phyloP scores from a whole-genome alignment of 2,797 vertebrate genomes.

The Sebastes jordani region DNA sequence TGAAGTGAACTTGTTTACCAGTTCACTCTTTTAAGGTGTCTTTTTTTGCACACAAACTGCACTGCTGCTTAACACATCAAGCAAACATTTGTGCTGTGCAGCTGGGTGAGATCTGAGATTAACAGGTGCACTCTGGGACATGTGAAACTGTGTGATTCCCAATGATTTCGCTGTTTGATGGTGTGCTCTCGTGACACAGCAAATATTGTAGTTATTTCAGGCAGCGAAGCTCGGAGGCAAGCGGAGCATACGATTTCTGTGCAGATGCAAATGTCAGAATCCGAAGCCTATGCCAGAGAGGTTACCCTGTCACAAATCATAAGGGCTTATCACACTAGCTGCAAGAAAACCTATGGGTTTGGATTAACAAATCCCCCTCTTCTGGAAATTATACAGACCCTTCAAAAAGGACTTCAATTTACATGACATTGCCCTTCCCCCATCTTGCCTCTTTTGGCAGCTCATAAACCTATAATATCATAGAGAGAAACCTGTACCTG shows the following conservation, averaged over 20 bases:
- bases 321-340: slow-evolving; percentile 10
- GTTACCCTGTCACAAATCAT: slow-evolving; percentile 36
- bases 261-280: slow-evolving; percentile 22
- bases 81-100: background rate
- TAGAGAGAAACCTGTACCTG: slow-evolving; percentile 3
- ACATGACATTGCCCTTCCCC: slow-evolving; percentile 30
- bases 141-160: slow-evolving; percentile 25
- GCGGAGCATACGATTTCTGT: background rate
- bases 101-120: slow-evolving; percentile 28
- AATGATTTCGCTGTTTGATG: slow-evolving; percentile 39
- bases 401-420: slow-evolving; percentile 41
- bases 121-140: slow-evolving; percentile 32
- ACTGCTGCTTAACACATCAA: slow-evolving; percentile 9
- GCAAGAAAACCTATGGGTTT: slow-evolving; percentile 32
- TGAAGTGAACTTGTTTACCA: slow-evolving; percentile 63
- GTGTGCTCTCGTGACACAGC: slow-evolving; percentile 61
- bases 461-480: slow-evolving; percentile 25
- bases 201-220: slow-evolving; percentile 44
- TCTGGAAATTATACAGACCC: slow-evolving; percentile 38
- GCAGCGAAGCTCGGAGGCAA: slow-evolving; percentile 8
- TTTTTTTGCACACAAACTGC: slow-evolving; percentile 32
- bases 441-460: slow-evolving; percentile 4
- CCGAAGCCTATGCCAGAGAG: slow-evolving; percentile 22
- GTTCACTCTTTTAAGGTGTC: slow-evolving; percentile 29
- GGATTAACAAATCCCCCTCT: slow-evolving; percentile 37